These are phyloP conservation scores for Zonitis immaculata DNA, from an alignment of 2,888 invertebrate genomes.

Conservation along the genomic window DNA sequence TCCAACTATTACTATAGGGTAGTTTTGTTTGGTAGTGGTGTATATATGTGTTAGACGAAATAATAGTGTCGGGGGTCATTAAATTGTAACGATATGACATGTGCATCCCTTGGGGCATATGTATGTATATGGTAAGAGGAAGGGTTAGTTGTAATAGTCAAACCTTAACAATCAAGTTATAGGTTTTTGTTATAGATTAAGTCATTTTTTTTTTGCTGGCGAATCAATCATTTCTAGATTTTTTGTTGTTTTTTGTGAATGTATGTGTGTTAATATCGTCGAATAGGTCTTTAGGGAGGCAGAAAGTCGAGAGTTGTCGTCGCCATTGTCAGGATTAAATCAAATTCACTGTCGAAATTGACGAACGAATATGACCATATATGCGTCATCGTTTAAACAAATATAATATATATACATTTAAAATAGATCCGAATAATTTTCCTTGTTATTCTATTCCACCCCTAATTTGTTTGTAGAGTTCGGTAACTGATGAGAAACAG, in stretches of 20 bases:
- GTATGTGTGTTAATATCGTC: slow-evolving; percentile 17
- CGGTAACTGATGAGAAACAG: slow-evolving; percentile 13
- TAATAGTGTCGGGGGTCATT: slow-evolving; percentile 8
- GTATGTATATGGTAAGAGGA: not conserved
- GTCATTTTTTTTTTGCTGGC: not conserved
- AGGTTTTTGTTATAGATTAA: not conserved
- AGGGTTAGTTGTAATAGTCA: slow-evolving; percentile 11
- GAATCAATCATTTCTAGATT: slow-evolving; percentile 7
- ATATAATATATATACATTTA: slow-evolving; percentile 19
- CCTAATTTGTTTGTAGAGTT: slow-evolving; percentile 20
- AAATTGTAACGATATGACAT: slow-evolving; percentile 17
- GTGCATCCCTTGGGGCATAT: slow-evolving; percentile 10
- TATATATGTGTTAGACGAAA: slow-evolving; percentile 2
- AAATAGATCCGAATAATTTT: slow-evolving; percentile 5
- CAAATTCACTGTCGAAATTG: slow-evolving; percentile 11
- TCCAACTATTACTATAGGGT: not conserved
- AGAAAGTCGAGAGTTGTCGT: slow-evolving; percentile 12
- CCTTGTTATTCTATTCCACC: not conserved
- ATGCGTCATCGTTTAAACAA: slow-evolving; percentile 11
- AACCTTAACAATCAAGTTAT: slow-evolving; percentile 19
- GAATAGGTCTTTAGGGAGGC: slow-evolving; percentile 17
- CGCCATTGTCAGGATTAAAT: slow-evolving; percentile 19
- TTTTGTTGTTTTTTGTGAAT: slow-evolving; percentile 14
- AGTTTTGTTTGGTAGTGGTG: not conserved
- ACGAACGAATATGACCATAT: slow-evolving; percentile 10